Conservation (phyloP, 2,797 vertebrate genomes). For the Threskiornis aethiopicus region DNA sequence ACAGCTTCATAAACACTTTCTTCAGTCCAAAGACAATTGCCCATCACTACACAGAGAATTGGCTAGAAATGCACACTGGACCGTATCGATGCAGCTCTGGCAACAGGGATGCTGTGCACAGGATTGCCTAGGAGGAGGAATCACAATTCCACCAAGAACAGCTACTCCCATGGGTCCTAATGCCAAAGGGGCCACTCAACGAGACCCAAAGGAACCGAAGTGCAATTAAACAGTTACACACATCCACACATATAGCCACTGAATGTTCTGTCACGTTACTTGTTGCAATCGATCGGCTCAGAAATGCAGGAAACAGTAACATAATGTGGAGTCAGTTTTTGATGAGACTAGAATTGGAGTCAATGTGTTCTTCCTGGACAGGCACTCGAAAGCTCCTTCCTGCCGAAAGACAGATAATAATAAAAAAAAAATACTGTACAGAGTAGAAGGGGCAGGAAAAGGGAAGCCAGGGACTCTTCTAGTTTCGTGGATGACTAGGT, state of each 20-base stretch:
- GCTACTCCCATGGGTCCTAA: background rate
- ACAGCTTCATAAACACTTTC: background rate
- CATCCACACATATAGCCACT: background rate
- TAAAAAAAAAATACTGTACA: background rate
- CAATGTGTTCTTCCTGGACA: constrained; percentile 74
- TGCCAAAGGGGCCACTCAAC: fast-evolving
- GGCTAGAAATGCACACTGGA: background rate
- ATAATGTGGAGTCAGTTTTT: constrained; percentile 36
- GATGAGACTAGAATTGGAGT: constrained; percentile 60
- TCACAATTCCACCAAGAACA: background rate
- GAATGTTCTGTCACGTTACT: background rate
- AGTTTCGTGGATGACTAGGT: too few relatives aligned
- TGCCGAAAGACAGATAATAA: constrained; percentile 44
- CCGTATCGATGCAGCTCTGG: background rate
- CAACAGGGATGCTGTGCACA: background rate
- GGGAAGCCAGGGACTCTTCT: background rate
- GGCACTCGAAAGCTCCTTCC: constrained; percentile 61
- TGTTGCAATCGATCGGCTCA: background rate
- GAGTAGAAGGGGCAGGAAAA: background rate
- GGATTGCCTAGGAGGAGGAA: background rate
- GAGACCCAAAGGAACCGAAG: background rate
- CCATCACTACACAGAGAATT: background rate
- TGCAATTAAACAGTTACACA: background rate
- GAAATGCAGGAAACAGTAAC: background rate
- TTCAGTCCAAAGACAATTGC: background rate